A percentile compares a stretch with the other conserved stretches of the same genome.
These are phyloP conservation scores for Pangasianodon gigas DNA, from an alignment of 2,113 vertebrate genomes.

Conservation along the genomic window DNA sequence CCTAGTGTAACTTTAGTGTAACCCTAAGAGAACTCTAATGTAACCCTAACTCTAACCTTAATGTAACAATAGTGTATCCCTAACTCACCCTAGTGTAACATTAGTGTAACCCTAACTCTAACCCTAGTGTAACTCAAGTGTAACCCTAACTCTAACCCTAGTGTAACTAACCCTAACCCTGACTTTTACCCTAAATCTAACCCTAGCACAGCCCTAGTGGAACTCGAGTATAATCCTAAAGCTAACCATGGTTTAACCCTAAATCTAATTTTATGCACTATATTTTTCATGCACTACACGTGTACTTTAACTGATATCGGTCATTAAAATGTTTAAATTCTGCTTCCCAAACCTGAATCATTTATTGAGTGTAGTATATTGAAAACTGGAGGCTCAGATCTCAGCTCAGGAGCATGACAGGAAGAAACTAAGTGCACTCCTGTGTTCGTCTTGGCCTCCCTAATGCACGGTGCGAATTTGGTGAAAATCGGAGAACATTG, in stretches of 20 bases:
- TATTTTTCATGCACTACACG: too few relatives aligned
- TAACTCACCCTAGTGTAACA: too few relatives aligned
- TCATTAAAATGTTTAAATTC: neutral
- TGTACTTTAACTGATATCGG: neutral
- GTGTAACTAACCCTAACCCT: neutral
- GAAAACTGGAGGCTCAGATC: neutral
- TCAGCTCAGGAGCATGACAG: neutral
- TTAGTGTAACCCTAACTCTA: neutral
- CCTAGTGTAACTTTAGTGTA: too few relatives aligned
- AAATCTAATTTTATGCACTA: too few relatives aligned
- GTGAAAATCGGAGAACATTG: neutral
- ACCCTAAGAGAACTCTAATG: neutral
- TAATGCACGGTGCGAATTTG: neutral
- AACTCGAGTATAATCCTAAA: too few relatives aligned
- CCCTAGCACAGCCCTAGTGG: neutral
- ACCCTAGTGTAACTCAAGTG: neutral
- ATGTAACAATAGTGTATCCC: rapidly evolving
- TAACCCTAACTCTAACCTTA: neutral
- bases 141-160: too few relatives aligned
- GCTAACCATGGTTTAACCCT: too few relatives aligned
- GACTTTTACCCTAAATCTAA: neutral
- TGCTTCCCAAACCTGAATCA: neutral
- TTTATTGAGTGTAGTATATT: neutral
- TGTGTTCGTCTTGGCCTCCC: neutral
- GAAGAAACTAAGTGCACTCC: neutral